Evolutionary conservation across 2,888 invertebrate species (phyloP), one percentile per base, ranked within the genome.

Genomic region (Tortricodes alternella): DNA sequence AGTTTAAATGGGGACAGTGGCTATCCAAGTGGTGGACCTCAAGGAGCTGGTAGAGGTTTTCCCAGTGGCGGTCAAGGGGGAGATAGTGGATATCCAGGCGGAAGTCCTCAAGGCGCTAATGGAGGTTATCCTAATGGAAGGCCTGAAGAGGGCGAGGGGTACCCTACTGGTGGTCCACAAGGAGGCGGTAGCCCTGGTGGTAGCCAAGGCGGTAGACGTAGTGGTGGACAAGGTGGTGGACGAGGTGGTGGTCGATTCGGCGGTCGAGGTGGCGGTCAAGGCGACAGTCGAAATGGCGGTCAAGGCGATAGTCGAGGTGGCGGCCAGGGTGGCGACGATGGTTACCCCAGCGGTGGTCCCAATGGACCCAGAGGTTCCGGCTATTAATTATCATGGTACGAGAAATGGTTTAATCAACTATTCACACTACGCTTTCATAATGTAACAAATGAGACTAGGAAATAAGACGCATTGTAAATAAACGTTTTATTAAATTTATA

Each of bases 271-370:
- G 7, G 55, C 0, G 27, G 27, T 48, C 27, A 39, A 49, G 2
- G 51, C 53, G 3, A n/a, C n/a, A n/a, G n/a, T n/a, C n/a, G n/a
- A n/a, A n/a, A n/a, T n/a, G n/a, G n/a, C n/a, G n/a, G n/a, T n/a
- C n/a, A n/a, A 18, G 62, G 41, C 4, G 48, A 62, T n/a, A 56
- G 57, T 5, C 60, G 9, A 44, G 53, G 37, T 32, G 43, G 50
- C 11, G 56, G 50, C 2, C 63, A 58, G 11, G 70, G 71, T 29
- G 76, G 72, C 3, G 72, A 75, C 15, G 78, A 84, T 18, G 89
- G 89, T 0, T 89, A 89, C 55, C 84, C 89, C 1, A 84, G 83
- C 19, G 89, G 89, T 35, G 84, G 83, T 7, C 90, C 90, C 0
- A 76, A 68, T 46, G 90, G 89, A 1, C 81, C 73, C 1, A 73